Conservation (phyloP, 2,113 vertebrate species). For the Passer domesticus region DNA sequence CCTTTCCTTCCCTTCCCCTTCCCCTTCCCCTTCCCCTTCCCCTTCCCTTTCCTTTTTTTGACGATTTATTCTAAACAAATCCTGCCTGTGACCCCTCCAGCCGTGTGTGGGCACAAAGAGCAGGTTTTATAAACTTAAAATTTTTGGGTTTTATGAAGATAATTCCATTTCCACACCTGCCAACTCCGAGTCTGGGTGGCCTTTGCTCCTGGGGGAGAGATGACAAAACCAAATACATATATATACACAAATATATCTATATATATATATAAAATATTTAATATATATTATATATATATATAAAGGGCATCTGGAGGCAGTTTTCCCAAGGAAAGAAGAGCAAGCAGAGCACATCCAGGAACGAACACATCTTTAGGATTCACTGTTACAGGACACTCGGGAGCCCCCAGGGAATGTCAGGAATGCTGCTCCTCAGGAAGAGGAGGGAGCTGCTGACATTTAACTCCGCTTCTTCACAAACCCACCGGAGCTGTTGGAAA, state of each 20-base stretch:
- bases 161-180: rapidly evolving
- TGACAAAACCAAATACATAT: rapidly evolving
- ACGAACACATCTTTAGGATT: not conserved
- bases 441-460: not conserved
- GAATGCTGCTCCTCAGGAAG: not conserved
- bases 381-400: rapidly evolving
- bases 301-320: no score
- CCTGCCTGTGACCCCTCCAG: not conserved
- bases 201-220: rapidly evolving
- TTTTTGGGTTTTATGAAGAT: not conserved
- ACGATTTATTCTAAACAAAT: not conserved
- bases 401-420: rapidly evolving
- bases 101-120: not conserved
- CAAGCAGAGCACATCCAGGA: rapidly evolving
- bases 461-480: not conserved
- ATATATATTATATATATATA: no score
- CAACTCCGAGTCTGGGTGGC: rapidly evolving
- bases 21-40: no score
- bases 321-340: not conserved
- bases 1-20: no score
- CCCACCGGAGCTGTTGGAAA: not conserved
- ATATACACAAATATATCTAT: no score
- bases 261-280: no score
- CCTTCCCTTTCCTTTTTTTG: no score
- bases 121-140: not conserved